phyloP scores from a whole-genome alignment of 2,888 invertebrate genomes.

The Luperina testacea region DNA sequence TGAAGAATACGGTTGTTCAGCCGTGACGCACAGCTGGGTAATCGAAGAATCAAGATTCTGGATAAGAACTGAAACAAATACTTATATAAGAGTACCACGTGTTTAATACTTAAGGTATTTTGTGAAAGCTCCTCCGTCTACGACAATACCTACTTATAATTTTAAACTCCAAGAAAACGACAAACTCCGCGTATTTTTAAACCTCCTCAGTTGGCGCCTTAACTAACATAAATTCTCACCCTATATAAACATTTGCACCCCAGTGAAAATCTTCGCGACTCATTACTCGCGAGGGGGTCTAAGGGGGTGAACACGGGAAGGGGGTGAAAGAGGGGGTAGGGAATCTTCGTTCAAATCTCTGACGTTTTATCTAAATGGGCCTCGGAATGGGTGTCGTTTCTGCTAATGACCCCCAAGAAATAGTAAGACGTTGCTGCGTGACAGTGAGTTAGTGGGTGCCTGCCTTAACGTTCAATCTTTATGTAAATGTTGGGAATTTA shows the following conservation, averaged over 20 bases:
- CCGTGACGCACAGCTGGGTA: background rate
- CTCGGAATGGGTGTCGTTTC: conserved; percentile 87
- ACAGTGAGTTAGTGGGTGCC: conserved; percentile 78
- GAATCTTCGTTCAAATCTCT: conserved; percentile 89
- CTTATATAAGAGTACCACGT: background rate
- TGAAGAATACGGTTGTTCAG: background rate
- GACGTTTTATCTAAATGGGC: conserved; percentile 90
- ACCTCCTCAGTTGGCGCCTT: conserved; percentile 66
- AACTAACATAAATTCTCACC: conserved; percentile 85
- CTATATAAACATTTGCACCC: conserved; percentile 89
- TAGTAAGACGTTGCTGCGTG: conserved; percentile 82
- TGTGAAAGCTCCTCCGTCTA: background rate
- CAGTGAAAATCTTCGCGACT: conserved; percentile 89
- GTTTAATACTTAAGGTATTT: background rate
- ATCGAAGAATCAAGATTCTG: background rate
- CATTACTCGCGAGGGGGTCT: conserved; percentile 83
- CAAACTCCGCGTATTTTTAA: conserved; percentile 47
- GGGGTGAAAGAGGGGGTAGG: conserved; percentile 65
- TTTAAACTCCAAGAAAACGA: background rate
- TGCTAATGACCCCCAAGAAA: conserved; percentile 89
- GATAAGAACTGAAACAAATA: background rate
- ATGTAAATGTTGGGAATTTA: conserved; percentile 63
- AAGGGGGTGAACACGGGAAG: conserved; percentile 54
- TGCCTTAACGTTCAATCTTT: conserved; percentile 63
- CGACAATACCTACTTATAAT: background rate